Evolutionary conservation across 1,140 invertebrate species (phyloP), one percentile per base, ranked within the genome.

Genomic region (Caenorhabditis inopinata): DNA sequence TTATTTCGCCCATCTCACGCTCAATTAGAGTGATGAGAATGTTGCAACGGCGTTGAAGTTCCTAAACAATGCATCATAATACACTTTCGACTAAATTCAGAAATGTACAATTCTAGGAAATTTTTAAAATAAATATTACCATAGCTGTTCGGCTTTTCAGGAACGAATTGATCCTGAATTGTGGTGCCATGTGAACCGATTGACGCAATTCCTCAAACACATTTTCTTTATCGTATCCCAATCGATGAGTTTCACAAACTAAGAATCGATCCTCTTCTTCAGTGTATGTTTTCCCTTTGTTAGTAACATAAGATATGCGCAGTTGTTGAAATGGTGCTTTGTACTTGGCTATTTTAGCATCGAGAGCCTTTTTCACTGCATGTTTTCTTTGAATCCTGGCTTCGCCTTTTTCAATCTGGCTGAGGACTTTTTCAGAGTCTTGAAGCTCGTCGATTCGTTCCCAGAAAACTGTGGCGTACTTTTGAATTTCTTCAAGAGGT

Each of bases 121-220:
- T 73, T 16, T 11, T 45, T 21, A 1, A 29, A 1, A 47, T 46
- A 16, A 29, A 25, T 14, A 32, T 21, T 83, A 91, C 90, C 89
- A 96, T 92, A 0, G 97, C 95, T 0, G 96, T 99, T 46, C 97
- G 91, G 0, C 96, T 98, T 88, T 98, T 98, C 81, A 99, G 93
- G 88, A 99, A 99, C 97, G 97, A 99, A 90, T 99, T 97, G 89
- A 99, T 99, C 51, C 96, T 92, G 88, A 98, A 98, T 89, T 98
- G 96, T 0, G 96, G 95, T 0, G 96, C 95, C 48, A 93, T 93
- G 89, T 95, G 91, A 23, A 99, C 95, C 7, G 94, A 93, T 0
- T 96, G 94, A 23, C 96, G 90, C 6, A 99, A 90, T 89, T 99
- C 96, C 89, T 99, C 97, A 87, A 99, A 99, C 0, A 99, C 96